Base-by-base conservation (phyloP, 1,140 invertebrate genomes). In the Papilio aristodemus region DNA sequence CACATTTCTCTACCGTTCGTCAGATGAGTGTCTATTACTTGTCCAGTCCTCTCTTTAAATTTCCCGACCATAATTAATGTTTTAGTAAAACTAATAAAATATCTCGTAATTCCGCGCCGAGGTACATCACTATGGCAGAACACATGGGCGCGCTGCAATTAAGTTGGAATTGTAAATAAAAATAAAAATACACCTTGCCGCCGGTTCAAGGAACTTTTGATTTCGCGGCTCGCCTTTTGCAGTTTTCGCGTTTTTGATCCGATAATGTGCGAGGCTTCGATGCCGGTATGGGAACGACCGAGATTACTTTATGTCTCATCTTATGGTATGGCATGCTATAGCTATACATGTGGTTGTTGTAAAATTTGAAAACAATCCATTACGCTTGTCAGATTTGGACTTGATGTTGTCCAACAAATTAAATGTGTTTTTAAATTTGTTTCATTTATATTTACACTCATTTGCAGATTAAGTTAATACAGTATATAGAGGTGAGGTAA, bases 71-170 rank as follows among this genome's bases (percentile, higher is more conserved):
- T 32, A 32, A 32, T 32, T 2, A 32, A 3, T 3, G 27, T 32
- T 32, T 32, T 32, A 32, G 27, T 32, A 32, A 32, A 32, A 32
- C 27, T 2, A 32, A 3, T 32, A 32, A 32, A 32, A 32, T 32
- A 2, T 32, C 27, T 6, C 27, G 27, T 32, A 6, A 32, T 32
- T 32, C 27, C 27, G 6, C 27, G 54, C 32, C 46, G 11, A 10
- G 68, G 46, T 62, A 68, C 63, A 58, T 67, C 37, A 69, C 70
- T 70, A 39, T 36, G 54, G 54, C 68, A 69, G 32, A 63, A 74
- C 59, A 62, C 59, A 62, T 36, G 59, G 36, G 59, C 59, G 59
- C 27, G 17, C 27, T 38, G 59, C 59, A 62, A 62, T 62, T 62
- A 62, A 62, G 59, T 62, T 37, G 59, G 58, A 62, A 39, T 62